Base-by-base conservation (phyloP, 2,888 invertebrate genomes). In the Caenorhabditis sp. region DNA sequence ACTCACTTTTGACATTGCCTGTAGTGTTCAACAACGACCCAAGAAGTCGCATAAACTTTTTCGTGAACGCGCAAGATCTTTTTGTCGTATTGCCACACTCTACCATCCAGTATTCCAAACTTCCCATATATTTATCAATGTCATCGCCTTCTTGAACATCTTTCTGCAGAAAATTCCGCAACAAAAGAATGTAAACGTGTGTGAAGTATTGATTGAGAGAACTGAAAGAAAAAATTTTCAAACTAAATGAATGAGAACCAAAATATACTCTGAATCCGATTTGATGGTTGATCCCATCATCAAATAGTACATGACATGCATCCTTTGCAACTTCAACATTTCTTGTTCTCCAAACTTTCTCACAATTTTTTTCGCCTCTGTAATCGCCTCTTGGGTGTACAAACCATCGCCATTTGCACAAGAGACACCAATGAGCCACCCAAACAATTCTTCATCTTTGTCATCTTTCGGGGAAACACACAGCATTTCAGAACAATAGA, bases 91-190 rank as follows among this genome's bases (percentile, higher is more conserved):
- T 26, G 5, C 27, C 26, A 52, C 61, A 61, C n/a, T 61, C 31
- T 7, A 23, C 20, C 31, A 53, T 21, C 52, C 52, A 61, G 21
- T 31, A 52, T 36, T 50, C 10, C 31, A 61, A 36, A 20, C 17
- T 52, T 20, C 61, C 61, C 52, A 61, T 52, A 21, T 61, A 53
- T 12, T 53, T 20, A 53, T 61, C 31, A 7, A 61, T 23, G 12
- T 56, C 26, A 10, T 56, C 17, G 14, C 17, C 43, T 17, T 43
- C 43, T 43, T 43, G 14, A 43, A 43, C 17, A 43, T 43, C 43
- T 10, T 43, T 43, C 14, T 43, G 43, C 43, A 43, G 14, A 17
- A 43, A 43, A 3, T 43, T 43, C 3, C 43, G 43, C 3, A 43
- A 17, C 2, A 17, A 3, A 3, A 43, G 14, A 43, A 43, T 43